Percentiles rank a stretch among this genome's conserved stretches.
Evolutionary conservation across 2,113 vertebrate species (phyloP).

Genomic region (Melanocharis versteri): DNA sequence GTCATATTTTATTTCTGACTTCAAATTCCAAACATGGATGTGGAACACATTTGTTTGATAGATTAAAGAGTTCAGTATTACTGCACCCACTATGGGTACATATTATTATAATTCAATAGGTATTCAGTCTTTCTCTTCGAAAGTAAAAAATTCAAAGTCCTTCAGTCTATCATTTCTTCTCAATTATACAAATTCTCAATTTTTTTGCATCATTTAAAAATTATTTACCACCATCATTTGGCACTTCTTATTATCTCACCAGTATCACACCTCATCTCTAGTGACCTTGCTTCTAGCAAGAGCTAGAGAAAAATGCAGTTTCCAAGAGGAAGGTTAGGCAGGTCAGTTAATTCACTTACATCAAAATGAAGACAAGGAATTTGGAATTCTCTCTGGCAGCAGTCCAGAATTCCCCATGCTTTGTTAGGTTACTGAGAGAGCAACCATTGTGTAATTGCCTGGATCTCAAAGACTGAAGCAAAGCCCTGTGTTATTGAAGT

Average conservation of each 20-base stretch:
- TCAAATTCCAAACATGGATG: neutral
- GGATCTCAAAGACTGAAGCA: neutral
- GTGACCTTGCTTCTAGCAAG: neutral
- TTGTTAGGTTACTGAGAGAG: neutral
- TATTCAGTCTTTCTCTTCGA: neutral
- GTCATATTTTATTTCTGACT: neutral
- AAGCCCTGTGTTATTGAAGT: neutral
- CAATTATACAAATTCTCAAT: neutral
- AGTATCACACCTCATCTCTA: neutral
- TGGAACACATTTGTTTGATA: neutral
- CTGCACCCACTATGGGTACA: neutral
- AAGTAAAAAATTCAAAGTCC: neutral
- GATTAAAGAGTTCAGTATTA: neutral
- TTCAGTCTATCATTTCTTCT: neutral
- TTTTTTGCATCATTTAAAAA: neutral
- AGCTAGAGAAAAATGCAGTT: neutral
- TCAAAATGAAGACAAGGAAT: neutral
- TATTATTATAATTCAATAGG: neutral
- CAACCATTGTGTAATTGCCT: neutral
- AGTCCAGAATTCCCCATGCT: neutral
- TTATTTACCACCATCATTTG: neutral
- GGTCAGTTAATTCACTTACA: neutral
- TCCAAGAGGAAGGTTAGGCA: neutral
- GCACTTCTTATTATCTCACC: neutral
- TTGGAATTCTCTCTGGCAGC: neutral